Evolutionary conservation across 1,140 invertebrate genomes (phyloP), one percentile per base, ranked within the genome.

Genomic region (Danaus plexippus): DNA sequence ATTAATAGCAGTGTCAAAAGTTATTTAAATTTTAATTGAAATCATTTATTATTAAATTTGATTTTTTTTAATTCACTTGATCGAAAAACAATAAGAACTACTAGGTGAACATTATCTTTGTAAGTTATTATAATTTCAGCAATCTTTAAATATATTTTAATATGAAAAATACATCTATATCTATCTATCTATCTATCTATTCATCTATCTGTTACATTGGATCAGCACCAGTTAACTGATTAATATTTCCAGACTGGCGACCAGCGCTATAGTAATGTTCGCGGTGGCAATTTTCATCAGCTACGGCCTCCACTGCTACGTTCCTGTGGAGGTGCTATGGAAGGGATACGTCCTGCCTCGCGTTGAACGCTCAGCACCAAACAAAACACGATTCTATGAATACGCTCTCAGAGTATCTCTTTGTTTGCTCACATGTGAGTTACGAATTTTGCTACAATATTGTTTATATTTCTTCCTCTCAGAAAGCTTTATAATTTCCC

Each of bases 291-390:
- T 97, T 41, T 97, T 95, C 80, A 93, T 97, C 51, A 94, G 95
- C 0, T 98, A 97, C 87, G 94, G 93, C 2, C 87, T 98, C n/a
- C 97, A 98, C 86, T 93, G 96, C 47, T 99, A 97, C 83, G 96
- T 98, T 1, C 96, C 97, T 0, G 92, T 97, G 9, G 92, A 94
- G 60, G 96, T 98, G 42, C 88, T 97, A 18, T 97, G 96, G 95
- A 91, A 92, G 11, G 91, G 89, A 5, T 94, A 93, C 69, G 63
- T 94, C 32, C 79, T 88, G 10, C 89, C 91, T 9, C 80, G 85
- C 11, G 66, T 92, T 11, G 77, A 88, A 50, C 77, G 87, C 15
- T 77, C 80, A 13, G 64, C 71, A 9, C 63, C 71, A 3, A 41
- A 76, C 10, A 64, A 72, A 53, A 41, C 68, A 13, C 59, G 60